phyloP scores from a whole-genome alignment of 2,113 vertebrate species.

The Rhynchomys soricoides region DNA sequence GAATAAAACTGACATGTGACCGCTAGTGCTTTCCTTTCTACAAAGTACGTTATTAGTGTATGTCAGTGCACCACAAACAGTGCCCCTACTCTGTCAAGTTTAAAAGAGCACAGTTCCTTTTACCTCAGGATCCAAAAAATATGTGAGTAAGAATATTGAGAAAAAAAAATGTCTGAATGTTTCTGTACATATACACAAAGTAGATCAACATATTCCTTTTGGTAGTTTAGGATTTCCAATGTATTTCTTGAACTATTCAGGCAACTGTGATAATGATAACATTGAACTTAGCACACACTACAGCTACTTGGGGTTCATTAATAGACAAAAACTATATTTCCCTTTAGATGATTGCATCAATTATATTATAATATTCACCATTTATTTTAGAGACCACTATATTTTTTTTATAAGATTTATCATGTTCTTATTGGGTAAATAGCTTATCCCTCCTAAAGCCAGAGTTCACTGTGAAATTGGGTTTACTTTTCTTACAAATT shows the following conservation, averaged over 20 bases:
- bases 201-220: neutral
- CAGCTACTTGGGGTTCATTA: neutral
- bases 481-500: neutral
- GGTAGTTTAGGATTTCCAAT: neutral
- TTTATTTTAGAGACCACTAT: neutral
- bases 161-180: neutral
- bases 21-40: neutral
- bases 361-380: neutral
- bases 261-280: neutral
- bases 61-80: neutral
- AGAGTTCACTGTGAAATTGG: neutral
- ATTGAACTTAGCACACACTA: neutral
- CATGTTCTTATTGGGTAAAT: too few relatives aligned
- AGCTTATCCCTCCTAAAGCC: neutral
- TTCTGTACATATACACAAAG: neutral
- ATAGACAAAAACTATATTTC: neutral
- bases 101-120: neutral
- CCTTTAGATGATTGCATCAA: neutral
- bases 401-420: neutral
- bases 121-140: neutral
- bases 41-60: neutral
- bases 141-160: neutral
- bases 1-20: neutral
- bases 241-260: neutral
- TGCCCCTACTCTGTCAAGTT: neutral